Conservation (phyloP, 2,113 vertebrate genomes). For the Notechis scutatus region DNA sequence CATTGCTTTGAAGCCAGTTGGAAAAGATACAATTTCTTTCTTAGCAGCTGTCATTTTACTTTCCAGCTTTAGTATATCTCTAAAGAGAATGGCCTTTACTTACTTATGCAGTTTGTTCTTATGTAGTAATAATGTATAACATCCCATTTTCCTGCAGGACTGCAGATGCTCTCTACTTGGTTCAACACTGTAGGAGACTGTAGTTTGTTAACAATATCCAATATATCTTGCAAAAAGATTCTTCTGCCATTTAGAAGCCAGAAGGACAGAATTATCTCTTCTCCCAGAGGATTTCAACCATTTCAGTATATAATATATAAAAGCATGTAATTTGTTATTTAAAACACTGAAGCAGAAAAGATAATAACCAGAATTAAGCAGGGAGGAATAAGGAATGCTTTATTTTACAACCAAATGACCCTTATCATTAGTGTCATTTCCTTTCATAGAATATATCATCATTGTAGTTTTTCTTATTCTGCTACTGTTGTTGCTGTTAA, state of each 20-base stretch:
- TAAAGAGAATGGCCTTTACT: background rate
- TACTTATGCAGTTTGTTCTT: background rate
- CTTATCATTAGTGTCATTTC: background rate
- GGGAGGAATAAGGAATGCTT: background rate
- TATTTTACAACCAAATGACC: background rate
- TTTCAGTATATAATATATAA: background rate
- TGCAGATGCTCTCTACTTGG: background rate
- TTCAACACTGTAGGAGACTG: background rate
- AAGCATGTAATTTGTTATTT: background rate
- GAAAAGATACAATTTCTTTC: constrained; percentile 15
- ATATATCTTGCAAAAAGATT: background rate
- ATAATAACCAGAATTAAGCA: background rate
- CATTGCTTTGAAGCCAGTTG: constrained; percentile 23
- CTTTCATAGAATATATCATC: background rate
- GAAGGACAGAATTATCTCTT: background rate
- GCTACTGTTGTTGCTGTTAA: background rate
- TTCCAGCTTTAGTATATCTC: constrained; percentile 12
- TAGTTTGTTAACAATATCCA: background rate
- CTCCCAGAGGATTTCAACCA: background rate
- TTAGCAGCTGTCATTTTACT: constrained; percentile 16
- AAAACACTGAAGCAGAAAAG: background rate
- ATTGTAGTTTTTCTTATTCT: background rate
- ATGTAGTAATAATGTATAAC: background rate
- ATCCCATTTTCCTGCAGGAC: background rate
- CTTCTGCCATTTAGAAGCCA: background rate